phyloP scores from a whole-genome alignment of 2,113 vertebrate genomes.

The Camarhynchus parvulus region DNA sequence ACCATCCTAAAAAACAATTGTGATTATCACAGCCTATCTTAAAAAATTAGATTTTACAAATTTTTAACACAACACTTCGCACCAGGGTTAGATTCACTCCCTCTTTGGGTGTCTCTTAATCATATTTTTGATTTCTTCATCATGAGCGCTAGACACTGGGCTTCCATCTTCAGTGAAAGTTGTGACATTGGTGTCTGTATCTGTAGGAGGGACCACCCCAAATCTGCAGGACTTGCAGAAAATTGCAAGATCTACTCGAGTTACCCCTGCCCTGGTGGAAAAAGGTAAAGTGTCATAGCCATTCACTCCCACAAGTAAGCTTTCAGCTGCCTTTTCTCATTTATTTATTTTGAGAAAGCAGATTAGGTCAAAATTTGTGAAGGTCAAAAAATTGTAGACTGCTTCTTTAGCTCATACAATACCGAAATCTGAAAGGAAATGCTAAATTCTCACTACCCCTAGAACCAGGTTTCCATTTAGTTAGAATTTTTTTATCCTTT shows the following conservation, averaged over 20 bases:
- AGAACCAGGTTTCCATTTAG: neutral
- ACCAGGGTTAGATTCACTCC: neutral
- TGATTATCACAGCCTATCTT: neutral
- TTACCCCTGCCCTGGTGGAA: neutral
- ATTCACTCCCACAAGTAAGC: neutral
- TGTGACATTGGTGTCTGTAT: neutral
- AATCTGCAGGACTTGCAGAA: neutral
- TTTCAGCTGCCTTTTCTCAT: neutral
- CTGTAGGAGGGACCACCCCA: neutral
- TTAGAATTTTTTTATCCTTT: neutral
- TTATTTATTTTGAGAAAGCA: neutral
- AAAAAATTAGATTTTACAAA: neutral
- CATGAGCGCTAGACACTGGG: neutral
- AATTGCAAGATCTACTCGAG: neutral
- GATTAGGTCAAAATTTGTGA: neutral
- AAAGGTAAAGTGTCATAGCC: neutral
- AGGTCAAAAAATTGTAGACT: neutral
- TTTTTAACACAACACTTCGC: neutral
- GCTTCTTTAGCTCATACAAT: neutral
- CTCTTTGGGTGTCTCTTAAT: neutral
- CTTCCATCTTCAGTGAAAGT: neutral
- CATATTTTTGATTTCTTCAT: neutral
- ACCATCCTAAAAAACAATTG: neutral
- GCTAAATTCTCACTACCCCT: neutral
- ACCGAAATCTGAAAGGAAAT: neutral